A percentile compares a stretch with the other conserved stretches of the same genome.
Evolutionary conservation across 2,797 vertebrate genomes (phyloP).

Genomic region (Pseudochaenichthys georgianus): DNA sequence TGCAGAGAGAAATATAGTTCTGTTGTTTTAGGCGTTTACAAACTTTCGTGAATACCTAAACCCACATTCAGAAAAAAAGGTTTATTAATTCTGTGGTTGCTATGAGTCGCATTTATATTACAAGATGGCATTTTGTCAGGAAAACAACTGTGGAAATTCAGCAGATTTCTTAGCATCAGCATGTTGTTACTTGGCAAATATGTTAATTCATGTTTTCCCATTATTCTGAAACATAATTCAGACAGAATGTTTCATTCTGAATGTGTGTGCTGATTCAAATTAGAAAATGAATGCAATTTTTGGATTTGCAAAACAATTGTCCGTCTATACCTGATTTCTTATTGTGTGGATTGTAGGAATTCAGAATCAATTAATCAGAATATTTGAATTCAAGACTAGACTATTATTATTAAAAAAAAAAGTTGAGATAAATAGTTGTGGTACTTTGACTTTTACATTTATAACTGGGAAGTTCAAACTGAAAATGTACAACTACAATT

Average conservation of each 20-base stretch:
- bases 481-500: background rate
- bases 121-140: background rate
- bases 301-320: background rate
- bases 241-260: slow-evolving; percentile 5
- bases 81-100: background rate
- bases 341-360: background rate
- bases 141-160: background rate
- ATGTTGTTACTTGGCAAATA: background rate
- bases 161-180: background rate
- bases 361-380: too few species aligned
- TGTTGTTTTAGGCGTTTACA: too few species aligned
- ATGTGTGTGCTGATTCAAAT: background rate
- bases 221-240: background rate
- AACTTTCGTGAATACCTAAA: too few species aligned
- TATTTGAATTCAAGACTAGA: too few species aligned
- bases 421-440: background rate
- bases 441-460: background rate
- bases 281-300: background rate
- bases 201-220: slow-evolving; percentile 12
- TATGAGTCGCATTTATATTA: background rate
- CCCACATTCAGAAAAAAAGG: background rate
- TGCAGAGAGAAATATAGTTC: slow-evolving; percentile 6
- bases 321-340: background rate
- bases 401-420: background rate
- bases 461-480: background rate